Conservation (phyloP, 1,140 invertebrate species). For the Sminthurides bifidus region DNA sequence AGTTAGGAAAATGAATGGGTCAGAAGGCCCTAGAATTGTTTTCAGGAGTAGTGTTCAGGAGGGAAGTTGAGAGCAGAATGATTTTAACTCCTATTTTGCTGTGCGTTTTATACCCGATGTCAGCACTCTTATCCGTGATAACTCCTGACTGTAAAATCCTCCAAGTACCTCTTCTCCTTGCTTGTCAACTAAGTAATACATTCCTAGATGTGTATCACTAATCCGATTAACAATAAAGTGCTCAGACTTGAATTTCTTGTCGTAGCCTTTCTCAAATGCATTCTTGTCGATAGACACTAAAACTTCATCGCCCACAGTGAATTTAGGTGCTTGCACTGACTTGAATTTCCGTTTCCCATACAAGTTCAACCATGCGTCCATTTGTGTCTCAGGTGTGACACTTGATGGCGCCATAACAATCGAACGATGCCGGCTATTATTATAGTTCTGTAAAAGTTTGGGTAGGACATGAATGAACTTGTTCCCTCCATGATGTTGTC, state of each 20-base stretch:
- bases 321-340: background rate
- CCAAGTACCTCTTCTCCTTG: too few species aligned
- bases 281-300: background rate
- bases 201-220: background rate
- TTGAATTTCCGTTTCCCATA: constrained; percentile 4
- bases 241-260: background rate
- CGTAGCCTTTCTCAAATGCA: constrained; percentile 9
- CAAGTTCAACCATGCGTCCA: background rate
- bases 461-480: background rate
- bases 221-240: background rate
- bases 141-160: too few species aligned
- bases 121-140: too few species aligned
- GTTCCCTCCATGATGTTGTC: background rate
- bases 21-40: too few species aligned
- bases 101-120: too few species aligned
- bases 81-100: too few species aligned
- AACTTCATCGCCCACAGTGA: constrained; percentile 3
- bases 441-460: background rate
- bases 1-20: too few species aligned
- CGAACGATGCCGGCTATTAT: background rate
- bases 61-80: too few species aligned
- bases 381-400: constrained; percentile 3
- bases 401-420: background rate
- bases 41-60: too few species aligned
- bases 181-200: background rate